phyloP scores from a whole-genome alignment of 2,113 vertebrate species.

The Campylorhamphus procurvoides region DNA sequence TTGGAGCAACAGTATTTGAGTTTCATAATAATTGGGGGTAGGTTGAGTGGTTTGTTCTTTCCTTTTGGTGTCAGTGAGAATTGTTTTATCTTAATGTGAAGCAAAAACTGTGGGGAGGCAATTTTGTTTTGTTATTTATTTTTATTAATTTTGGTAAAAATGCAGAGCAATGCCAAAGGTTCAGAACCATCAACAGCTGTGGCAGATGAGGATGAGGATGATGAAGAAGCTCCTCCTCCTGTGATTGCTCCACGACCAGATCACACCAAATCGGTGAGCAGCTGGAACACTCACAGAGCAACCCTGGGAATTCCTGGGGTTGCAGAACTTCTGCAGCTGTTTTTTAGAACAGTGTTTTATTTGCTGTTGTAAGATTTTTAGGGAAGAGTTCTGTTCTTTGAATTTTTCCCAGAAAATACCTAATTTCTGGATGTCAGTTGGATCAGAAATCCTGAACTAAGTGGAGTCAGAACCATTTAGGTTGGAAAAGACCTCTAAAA shows the following conservation, averaged over 20 bases:
- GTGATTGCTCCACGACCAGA: slow-evolving; percentile 92
- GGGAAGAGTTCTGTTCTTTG: not conserved
- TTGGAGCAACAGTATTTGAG: not conserved
- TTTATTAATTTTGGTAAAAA: not conserved
- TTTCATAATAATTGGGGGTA: not conserved
- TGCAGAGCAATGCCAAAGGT: slow-evolving; percentile 87
- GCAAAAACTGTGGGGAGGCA: not conserved
- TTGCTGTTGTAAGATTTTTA: not conserved
- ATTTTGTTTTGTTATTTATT: not conserved
- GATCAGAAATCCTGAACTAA: not conserved
- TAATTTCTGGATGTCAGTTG: not conserved
- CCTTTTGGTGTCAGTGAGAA: not conserved
- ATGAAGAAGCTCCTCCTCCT: slow-evolving; percentile 89
- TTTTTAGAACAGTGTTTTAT: not conserved
- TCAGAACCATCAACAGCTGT: slow-evolving; percentile 84
- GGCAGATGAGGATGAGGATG: slow-evolving; percentile 89
- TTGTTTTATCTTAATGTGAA: not conserved
- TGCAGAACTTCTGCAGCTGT: not conserved
- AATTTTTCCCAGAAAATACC: not conserved
- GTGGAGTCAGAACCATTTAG: not conserved
- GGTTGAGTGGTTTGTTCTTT: not conserved
- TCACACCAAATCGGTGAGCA: slow-evolving; percentile 94
- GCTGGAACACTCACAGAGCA: not conserved
- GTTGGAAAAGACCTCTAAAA: not conserved
- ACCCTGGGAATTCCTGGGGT: not conserved